Evolutionary conservation across 2,888 invertebrate species (phyloP), one percentile per base, ranked within the genome.

Genomic region (Drosophila helvetica): DNA sequence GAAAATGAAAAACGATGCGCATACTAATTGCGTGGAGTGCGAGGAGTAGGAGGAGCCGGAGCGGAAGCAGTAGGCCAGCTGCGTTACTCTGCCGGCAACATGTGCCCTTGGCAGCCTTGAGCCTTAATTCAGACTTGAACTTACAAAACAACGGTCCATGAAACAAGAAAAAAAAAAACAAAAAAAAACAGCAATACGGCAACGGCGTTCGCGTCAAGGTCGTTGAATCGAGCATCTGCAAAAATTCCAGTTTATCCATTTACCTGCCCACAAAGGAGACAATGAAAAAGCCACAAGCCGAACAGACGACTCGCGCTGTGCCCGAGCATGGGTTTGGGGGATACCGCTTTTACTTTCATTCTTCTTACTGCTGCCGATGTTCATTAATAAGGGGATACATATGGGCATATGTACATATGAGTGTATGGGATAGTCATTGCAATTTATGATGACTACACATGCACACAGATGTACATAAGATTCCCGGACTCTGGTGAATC

Each of bases 221-320:
- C 75, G 51, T 59, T 66, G 64, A 38, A 62, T 69, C 15, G 30
- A 61, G 52, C 75, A 68, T 77, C 79, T 79, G 68, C 79, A 48
- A 53, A 71, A 80, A 79, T 80, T 80, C 81, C 81, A 75, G 79
- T 80, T 84, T 80, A 65, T 73, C 43, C 43, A 51, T 61, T 70
- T 65, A 56, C 50, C 53, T 54, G 54, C 60, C 27, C 46, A 50
- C 62, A 57, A 45, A 72, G 47, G 57, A 59, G 66, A 62, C 69
- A 67, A 63, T 63, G n/a, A 79, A 72, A 62, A 30, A 62, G 54
- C 22, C 22, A 15, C 22, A 57, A 22, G 27, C 17, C 38, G 30
- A 12, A 51, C 7, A 15, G 18, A n/a, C 62, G 27, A 53, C 19
- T 43, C 62, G 27, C 46, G 63, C 25, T 25, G 8, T 3, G 48